phyloP scores from a whole-genome alignment of 2,888 invertebrate genomes.

The Synergus laeviventris region DNA sequence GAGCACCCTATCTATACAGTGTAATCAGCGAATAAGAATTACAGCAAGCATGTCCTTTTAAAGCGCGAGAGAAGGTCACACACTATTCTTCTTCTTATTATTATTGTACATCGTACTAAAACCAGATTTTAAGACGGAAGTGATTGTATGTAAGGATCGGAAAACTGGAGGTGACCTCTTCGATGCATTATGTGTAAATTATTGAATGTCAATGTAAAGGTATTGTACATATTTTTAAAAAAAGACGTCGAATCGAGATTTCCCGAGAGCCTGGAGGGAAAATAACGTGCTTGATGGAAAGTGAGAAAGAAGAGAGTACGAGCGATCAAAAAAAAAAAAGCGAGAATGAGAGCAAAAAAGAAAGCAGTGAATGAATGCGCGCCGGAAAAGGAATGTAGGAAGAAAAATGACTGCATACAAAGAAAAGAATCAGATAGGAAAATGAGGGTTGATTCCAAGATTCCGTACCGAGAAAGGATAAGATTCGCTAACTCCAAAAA shows the following conservation, averaged over 20 bases:
- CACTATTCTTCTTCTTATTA: constrained; percentile 52
- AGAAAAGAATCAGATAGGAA: background rate
- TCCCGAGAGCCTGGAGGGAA: constrained; percentile 38
- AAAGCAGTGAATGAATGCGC: constrained; percentile 40
- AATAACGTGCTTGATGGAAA: constrained; percentile 40
- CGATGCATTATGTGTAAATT: constrained; percentile 64
- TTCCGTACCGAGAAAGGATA: constrained; percentile 10
- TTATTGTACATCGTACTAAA: constrained; percentile 38
- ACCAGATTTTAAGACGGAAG: constrained; percentile 23
- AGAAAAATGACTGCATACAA: constrained; percentile 6
- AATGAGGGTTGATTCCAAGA: constrained; percentile 9
- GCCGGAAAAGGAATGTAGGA: constrained; percentile 23
- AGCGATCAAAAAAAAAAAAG: constrained; percentile 31
- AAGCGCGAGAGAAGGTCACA: constrained; percentile 47
- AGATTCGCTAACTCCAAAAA: constrained; percentile 2
- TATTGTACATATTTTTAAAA: constrained; percentile 70
- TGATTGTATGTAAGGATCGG: constrained; percentile 29
- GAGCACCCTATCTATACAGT: constrained; percentile 27
- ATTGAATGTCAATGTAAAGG: constrained; percentile 63
- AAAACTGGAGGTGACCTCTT: constrained; percentile 44
- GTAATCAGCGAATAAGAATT: constrained; percentile 18
- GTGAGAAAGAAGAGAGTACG: constrained; percentile 43
- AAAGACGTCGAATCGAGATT: constrained; percentile 54
- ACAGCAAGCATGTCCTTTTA: constrained; percentile 33
- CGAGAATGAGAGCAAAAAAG: constrained; percentile 8